phyloP scores from a whole-genome alignment of 2,113 vertebrate species.

The Gymnarchus niloticus region DNA sequence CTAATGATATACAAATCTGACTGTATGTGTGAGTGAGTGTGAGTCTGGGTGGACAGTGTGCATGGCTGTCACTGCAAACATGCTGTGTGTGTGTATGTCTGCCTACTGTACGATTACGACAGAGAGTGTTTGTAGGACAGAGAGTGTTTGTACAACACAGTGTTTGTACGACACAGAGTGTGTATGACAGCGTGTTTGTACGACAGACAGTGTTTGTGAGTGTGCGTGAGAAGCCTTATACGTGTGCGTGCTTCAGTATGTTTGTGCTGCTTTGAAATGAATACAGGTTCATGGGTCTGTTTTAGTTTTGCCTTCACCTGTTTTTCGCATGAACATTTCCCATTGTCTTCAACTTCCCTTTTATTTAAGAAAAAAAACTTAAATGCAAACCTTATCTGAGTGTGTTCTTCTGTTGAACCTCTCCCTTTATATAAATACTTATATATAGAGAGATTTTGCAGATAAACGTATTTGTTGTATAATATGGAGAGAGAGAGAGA shows the following conservation, averaged over 20 bases:
- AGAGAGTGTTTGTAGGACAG: not conserved
- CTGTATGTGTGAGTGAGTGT: conserved; percentile 38
- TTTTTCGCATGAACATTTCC: not conserved
- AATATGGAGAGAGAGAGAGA: no score
- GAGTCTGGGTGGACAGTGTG: not conserved
- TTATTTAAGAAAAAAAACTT: not conserved
- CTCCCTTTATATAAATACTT: no score
- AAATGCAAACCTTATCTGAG: not conserved
- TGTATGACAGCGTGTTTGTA: not conserved
- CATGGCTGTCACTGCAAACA: conserved; percentile 7
- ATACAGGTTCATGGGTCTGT: not conserved
- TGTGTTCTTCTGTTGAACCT: not conserved
- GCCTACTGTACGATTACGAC: no score
- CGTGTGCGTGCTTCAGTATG: not conserved
- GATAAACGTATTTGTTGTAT: not conserved
- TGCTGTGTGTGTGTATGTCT: not conserved
- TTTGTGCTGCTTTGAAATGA: not conserved
- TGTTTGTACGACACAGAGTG: not conserved
- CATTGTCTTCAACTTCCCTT: not conserved
- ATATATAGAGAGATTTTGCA: not conserved
- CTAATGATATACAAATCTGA: conserved; percentile 9
- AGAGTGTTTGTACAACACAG: not conserved
- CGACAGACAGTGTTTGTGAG: not conserved
- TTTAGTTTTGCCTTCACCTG: not conserved
- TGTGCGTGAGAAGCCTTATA: not conserved